Evolutionary conservation across 2,797 vertebrate species (phyloP).

Genomic region (Pitangus sulphuratus): DNA sequence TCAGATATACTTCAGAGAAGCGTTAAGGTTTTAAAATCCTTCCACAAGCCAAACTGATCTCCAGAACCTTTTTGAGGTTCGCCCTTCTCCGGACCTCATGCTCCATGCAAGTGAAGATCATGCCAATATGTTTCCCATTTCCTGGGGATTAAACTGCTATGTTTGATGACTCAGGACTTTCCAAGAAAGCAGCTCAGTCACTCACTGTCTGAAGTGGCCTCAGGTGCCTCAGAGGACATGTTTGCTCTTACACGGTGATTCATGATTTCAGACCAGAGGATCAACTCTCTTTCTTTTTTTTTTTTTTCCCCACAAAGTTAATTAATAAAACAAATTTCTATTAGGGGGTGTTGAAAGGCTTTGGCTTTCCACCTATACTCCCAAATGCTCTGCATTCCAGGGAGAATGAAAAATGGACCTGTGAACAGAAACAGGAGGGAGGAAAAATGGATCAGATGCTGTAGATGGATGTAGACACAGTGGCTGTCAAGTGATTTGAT

Average conservation of each 20-base stretch:
- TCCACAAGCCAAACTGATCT: conserved; percentile 6
- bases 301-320: conserved; percentile 9
- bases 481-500: neutral
- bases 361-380: conserved; percentile 17
- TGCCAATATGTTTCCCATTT: conserved; percentile 54
- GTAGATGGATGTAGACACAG: neutral
- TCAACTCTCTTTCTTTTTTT: neutral
- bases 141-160: conserved; percentile 41
- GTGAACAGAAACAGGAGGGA: conserved; percentile 9
- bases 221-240: conserved; percentile 75
- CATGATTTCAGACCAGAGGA: conserved; percentile 22
- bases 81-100: conserved; percentile 20
- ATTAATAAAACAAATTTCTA: conserved; percentile 58
- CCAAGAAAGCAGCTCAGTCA: conserved; percentile 15
- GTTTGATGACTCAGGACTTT: conserved; percentile 49
- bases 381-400: conserved; percentile 24
- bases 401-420: conserved; percentile 26
- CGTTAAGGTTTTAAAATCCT: conserved; percentile 28
- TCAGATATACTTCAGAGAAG: conserved; percentile 37
- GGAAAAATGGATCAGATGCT: neutral
- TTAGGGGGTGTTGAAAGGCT: conserved; percentile 53
- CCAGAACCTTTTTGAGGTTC: conserved; percentile 3
- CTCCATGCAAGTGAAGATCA: neutral
- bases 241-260: conserved; percentile 18
- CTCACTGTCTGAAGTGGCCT: conserved; percentile 2